phyloP scores from a whole-genome alignment of 2,888 invertebrate species.

The Acleris literana region DNA sequence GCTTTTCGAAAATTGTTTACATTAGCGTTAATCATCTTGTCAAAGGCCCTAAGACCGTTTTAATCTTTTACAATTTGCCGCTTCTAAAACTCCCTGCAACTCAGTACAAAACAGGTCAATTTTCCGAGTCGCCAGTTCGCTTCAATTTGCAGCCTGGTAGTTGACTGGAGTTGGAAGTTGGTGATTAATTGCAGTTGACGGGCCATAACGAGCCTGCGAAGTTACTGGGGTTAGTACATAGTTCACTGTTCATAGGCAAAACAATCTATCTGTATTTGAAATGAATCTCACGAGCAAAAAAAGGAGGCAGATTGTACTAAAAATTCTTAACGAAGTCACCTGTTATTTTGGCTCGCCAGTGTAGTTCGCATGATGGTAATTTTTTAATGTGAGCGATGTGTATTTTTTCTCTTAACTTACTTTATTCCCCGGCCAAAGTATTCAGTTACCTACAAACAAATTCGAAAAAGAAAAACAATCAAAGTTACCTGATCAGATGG shows the following conservation, averaged over 20 bases:
- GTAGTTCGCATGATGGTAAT: too few species aligned
- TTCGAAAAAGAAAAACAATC: constrained; percentile 26
- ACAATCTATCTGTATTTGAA: neutral
- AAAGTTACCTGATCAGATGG: constrained; percentile 32
- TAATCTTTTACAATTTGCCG: too few species aligned
- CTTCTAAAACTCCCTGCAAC: too few species aligned
- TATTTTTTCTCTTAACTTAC: too few species aligned
- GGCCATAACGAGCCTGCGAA: constrained; percentile 6
- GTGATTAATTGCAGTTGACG: constrained; percentile 16
- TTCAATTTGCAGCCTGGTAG: constrained; percentile 13
- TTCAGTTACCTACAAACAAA: constrained; percentile 6
- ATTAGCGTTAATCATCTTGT: too few species aligned
- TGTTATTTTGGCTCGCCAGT: too few species aligned
- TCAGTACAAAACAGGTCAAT: constrained; percentile 2
- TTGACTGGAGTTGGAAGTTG: constrained; percentile 9
- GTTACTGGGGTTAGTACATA: neutral
- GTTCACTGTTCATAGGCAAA: too few species aligned
- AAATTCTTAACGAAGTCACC: too few species aligned
- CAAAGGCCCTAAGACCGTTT: too few species aligned
- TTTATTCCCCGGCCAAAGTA: neutral
- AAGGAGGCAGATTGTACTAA: neutral
- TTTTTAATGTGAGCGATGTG: too few species aligned
- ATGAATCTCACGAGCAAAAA: neutral
- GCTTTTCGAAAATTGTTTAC: too few species aligned
- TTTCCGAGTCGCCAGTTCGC: constrained; percentile 11